Base-by-base conservation (phyloP, 2,113 vertebrate species). In the Gorsachius goisagi region DNA sequence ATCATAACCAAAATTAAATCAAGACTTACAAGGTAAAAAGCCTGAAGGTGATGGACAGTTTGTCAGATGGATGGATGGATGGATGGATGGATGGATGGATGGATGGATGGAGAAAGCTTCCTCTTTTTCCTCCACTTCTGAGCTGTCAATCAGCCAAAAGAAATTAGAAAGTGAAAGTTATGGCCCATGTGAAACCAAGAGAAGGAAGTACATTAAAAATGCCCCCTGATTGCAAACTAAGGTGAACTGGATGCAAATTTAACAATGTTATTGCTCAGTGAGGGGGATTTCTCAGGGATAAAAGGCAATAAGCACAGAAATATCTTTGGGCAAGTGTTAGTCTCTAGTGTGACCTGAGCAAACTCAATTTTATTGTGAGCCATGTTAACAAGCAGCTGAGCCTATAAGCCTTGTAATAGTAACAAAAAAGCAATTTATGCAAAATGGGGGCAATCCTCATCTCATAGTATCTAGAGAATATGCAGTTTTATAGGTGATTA, bases 401-500 rank as follows among this genome's bases (percentile, higher is more conserved):
- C 83, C 62, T 89, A 21, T 82, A 95, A 85, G 73, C 85, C 39
- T 79, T 87, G 50, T 79, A 95, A 79, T 55, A 91, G 35, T 37
- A 94, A 96, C 77, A 93, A 84, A 92, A 95, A 94, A 88, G 76
- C 59, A 92, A 92, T 94, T 96, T 96, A 94, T 96, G 76, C 73
- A 95, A 96, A 94, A 95, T 75, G 64, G 64, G 85, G 92, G 44
- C 83, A 96, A 94, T 85, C 75, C 83, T 90, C 73, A 75, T 92
- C 76, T 78, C 37, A 21, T 3, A 63, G 45, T 85, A 85, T 73
- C 95, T 81, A 66, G 92, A 96, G 90, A 95, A 92, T 68, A 78
- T 21, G 45, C 44, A 69, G 66, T 81, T 93, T 95, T 96, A 92
- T 68, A 95, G 92, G 83, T 87, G 80, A 95, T 93, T 90, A 96